Evolutionary conservation across 1,140 invertebrate genomes (phyloP).

Genomic region (Orius insidiosus): DNA sequence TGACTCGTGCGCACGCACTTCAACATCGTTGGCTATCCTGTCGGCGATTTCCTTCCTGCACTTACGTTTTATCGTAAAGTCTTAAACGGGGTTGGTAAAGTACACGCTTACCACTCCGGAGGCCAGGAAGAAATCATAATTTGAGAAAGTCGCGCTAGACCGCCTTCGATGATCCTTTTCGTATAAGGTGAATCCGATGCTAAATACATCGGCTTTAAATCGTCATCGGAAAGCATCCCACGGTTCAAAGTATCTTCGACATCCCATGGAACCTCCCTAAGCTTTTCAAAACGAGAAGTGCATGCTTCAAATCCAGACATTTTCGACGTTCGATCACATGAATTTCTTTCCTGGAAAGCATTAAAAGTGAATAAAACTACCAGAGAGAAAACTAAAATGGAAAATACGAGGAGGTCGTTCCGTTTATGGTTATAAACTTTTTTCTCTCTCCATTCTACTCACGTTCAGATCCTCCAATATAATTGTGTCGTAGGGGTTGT

Average conservation of each 20-base stretch:
- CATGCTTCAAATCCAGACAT: not conserved
- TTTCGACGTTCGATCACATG: not conserved
- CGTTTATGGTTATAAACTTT: not conserved
- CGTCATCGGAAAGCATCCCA: constrained; percentile 1
- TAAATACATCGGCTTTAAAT: constrained; percentile 4
- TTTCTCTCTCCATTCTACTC: not conserved
- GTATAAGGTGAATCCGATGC: not conserved
- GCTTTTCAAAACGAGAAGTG: constrained; percentile 1
- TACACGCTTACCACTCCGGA: not conserved
- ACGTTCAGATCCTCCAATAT: constrained; percentile 5
- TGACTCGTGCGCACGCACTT: not conserved
- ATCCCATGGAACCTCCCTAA: constrained; percentile 4
- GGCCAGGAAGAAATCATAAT: constrained; percentile 1
- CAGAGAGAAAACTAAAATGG: too few relatives aligned
- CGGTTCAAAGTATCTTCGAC: not conserved
- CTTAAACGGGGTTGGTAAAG: too few relatives aligned
- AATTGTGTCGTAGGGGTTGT: constrained; percentile 6
- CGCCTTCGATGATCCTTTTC: not conserved
- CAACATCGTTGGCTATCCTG: not conserved
- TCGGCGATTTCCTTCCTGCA: constrained; percentile 2
- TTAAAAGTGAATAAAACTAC: not conserved
- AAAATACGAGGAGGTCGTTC: not conserved
- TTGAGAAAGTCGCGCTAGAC: not conserved
- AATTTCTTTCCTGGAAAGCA: not conserved
- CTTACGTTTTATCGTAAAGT: not conserved